Base-by-base conservation (phyloP, 2,888 invertebrate species). In the Eugnorisma glareosa region DNA sequence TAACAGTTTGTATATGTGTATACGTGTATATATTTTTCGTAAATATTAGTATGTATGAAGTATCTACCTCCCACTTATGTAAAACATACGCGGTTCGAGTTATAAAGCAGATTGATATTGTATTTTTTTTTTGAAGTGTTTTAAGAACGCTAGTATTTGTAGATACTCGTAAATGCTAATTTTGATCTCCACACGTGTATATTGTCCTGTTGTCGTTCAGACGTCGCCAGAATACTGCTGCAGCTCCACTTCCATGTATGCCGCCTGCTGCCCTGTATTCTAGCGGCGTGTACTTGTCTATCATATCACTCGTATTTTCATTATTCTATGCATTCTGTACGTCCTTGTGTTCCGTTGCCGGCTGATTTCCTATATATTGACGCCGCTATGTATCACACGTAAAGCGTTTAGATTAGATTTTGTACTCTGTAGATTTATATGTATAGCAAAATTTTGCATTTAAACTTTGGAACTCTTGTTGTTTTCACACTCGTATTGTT, bases 1-100 rank as follows among this genome's bases (percentile, higher is more conserved):
- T 81, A 83, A 84, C 82, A 83, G 83, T 90, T 88, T 86, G 82
- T 86, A 72, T 84, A 74, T 84, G 69, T 80, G 66, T 84, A 81
- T 61, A 78, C n/a, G 48, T 83, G 73, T 81, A 82, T 76, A 84
- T 82, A 74, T 86, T 64, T 64, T 78, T 73, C 63, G 59, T 74
- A n/a, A 67, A 40, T 43, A 31, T 54, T 64, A 69, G 76, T 75
- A 79, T 84, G 73, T 86, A 84, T 88, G 79, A 66, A 88, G 86
- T 79, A 74, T 71, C 80, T 74, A 75, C 59, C 6, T 48, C 31
- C 21, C 10, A 28, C 8, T 35, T 67, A 11, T 43, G 37, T 37
- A n/a, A 37, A 13, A 37, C 8, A 40, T 3, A 28, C 37, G 28
- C n/a, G n/a, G 59, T 63, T 71, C 2, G 18, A 54, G 21, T 15